Evolutionary conservation across 92 coral and sea anemone species (phyloP), one percentile per base, ranked within the genome.

Genomic region (Meandrina meandrites): DNA sequence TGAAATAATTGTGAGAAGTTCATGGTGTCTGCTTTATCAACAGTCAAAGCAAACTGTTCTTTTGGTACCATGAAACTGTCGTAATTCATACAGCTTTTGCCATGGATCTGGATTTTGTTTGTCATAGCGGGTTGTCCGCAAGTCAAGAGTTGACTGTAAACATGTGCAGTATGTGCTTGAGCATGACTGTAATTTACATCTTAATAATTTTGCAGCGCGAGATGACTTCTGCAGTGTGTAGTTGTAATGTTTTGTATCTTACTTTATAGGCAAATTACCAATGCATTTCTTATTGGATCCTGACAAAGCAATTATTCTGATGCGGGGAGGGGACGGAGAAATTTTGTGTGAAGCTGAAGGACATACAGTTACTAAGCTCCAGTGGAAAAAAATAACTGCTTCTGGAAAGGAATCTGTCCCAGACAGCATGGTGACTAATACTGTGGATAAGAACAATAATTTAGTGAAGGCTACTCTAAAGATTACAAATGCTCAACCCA

Each of bases 401-500:
- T 2, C 40, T 0, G 36, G 16, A n/a, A 13, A 58, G 36, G 36
- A 0, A 5, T 12, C 50, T 24, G 81, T 91, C 1, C 53, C 91
- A 8, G 37, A 45, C 21, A 56, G 81, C 15, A 32, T 12, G 82
- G 79, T 88, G 4, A 45, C 22, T 4, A n/a, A 34, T 11, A 27
- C 5, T 36, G 36, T 8, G 42, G 88, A 76, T 22, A 14, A 27
- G 5, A 1, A 27, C 22, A 28, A 21, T 0, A 83, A 69, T 30
- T 18, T 1, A 31, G 40, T 47, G 10, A 76, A 57, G 45, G 79
- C 76, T 3, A 85, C 27, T 36, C 70, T 91, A 6, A 80, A 27
- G 57, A 71, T 91, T 19, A 85, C 84, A 73, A 88, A 91, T 84
- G 94, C 91, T 24, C 78, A 48, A 56, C 31, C 37, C 14, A 21